Percentiles rank a stretch among this genome's conserved stretches.
Evolutionary conservation across 2,113 vertebrate genomes (phyloP).

Genomic region (Cariama cristata): DNA sequence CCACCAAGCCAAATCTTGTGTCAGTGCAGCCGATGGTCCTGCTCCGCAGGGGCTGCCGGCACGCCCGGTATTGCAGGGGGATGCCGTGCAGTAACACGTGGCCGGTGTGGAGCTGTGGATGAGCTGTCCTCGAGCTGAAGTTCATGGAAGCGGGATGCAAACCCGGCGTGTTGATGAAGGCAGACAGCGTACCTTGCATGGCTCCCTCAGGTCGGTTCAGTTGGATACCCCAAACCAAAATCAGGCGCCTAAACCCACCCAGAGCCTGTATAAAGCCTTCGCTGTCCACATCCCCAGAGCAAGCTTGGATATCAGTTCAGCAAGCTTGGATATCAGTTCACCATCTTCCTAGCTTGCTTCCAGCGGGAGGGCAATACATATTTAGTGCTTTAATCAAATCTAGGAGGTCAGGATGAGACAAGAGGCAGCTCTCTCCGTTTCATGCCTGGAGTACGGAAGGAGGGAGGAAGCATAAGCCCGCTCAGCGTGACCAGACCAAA

Average conservation of each 20-base stretch:
- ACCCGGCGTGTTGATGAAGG: rapidly evolving
- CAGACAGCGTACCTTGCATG: rapidly evolving
- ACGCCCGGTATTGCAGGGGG: rapidly evolving
- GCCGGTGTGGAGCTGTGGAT: rapidly evolving
- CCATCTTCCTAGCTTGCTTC: not conserved
- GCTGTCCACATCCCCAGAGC: rapidly evolving
- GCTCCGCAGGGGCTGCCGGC: rapidly evolving
- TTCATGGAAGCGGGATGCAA: rapidly evolving
- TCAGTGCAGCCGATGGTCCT: rapidly evolving
- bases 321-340: not conserved
- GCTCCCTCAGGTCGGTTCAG: rapidly evolving
- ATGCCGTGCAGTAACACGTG: rapidly evolving
- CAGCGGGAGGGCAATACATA: not conserved
- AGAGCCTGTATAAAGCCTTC: not conserved
- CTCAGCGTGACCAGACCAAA: rapidly evolving
- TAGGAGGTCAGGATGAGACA: rapidly evolving
- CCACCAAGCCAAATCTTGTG: not conserved
- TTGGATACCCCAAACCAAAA: not conserved
- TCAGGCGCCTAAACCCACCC: not conserved
- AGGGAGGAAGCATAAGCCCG: not conserved
- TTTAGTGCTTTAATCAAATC: not conserved
- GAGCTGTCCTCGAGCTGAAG: not conserved
- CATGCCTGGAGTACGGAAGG: not conserved
- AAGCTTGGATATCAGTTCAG: not conserved
- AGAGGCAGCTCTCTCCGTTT: not conserved